These are phyloP conservation scores for Microcebus ravelobensis DNA, from an alignment of 2,113 vertebrate genomes.

Conservation along the genomic window DNA sequence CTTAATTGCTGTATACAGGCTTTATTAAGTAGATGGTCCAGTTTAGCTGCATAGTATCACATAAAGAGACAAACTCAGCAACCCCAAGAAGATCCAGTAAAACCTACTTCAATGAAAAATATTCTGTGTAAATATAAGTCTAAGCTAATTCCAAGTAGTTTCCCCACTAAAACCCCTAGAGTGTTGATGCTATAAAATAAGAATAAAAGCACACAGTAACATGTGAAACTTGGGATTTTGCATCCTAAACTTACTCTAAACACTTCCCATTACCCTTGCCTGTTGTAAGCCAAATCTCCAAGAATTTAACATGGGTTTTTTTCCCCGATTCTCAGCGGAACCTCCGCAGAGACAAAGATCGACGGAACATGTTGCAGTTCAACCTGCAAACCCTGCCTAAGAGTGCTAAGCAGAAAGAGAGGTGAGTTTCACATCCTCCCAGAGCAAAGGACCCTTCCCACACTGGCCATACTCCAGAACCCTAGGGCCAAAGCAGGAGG, in stretches of 20 bases:
- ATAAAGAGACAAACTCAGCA: background rate
- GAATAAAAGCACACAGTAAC: background rate
- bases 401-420: slow-evolving; percentile 99
- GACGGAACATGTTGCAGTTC: slow-evolving; percentile 96
- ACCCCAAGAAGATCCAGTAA: background rate
- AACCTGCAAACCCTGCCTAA: slow-evolving; percentile 98
- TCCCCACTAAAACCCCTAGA: background rate
- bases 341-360: slow-evolving; percentile 97
- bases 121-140: background rate
- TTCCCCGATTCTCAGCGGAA: slow-evolving; percentile 89
- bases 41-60: background rate
- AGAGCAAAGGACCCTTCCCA: background rate
- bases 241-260: background rate
- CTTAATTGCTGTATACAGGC: background rate
- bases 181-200: background rate
- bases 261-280: background rate
- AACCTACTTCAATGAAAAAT: background rate
- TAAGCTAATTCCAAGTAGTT: background rate
- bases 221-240: background rate
- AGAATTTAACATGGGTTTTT: background rate
- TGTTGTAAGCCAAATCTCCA: background rate
- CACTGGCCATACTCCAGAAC: accelerated
- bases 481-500: background rate
- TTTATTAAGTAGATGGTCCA: slow-evolving; percentile 55
- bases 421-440: slow-evolving; percentile 83